Conservation (phyloP, 1,140 invertebrate genomes). For the Drosophila arawakana region DNA sequence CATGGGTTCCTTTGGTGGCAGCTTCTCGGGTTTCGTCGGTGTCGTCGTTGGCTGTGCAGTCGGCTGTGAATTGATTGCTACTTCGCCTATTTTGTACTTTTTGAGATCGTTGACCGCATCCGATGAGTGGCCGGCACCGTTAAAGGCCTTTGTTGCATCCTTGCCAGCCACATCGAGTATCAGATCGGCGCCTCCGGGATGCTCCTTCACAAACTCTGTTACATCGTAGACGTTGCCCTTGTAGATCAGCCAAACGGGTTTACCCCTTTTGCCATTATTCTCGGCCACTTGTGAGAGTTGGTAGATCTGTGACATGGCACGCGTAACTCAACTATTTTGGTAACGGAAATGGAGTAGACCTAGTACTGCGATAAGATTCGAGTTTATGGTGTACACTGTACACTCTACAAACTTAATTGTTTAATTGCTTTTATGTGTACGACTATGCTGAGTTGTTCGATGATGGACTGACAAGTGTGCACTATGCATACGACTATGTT, state of each 20-base stretch:
- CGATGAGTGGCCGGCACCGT: conserved; percentile 87
- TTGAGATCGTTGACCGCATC: conserved; percentile 87
- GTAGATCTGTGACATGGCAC: conserved; percentile 80
- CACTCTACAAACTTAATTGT: background rate
- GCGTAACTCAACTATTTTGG: background rate
- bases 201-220: conserved; percentile 87
- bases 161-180: conserved; percentile 88
- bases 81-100: conserved; percentile 87
- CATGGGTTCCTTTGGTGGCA: background rate
- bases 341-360: background rate
- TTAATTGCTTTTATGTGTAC: conserved; percentile 39
- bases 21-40: background rate
- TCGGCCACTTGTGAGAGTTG: conserved; percentile 86
- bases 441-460: background rate
- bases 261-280: conserved; percentile 86
- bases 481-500: background rate
- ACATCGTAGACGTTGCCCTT: conserved; percentile 88
- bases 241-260: conserved; percentile 87
- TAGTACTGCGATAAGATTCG: conserved; percentile 28
- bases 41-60: background rate
- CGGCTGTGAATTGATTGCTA: conserved; percentile 60
- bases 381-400: conserved; percentile 11
- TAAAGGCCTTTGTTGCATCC: conserved; percentile 87
- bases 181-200: conserved; percentile 88
- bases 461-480: background rate